phyloP scores from a whole-genome alignment of 2,113 vertebrate genomes.

The Gorsachius goisagi region DNA sequence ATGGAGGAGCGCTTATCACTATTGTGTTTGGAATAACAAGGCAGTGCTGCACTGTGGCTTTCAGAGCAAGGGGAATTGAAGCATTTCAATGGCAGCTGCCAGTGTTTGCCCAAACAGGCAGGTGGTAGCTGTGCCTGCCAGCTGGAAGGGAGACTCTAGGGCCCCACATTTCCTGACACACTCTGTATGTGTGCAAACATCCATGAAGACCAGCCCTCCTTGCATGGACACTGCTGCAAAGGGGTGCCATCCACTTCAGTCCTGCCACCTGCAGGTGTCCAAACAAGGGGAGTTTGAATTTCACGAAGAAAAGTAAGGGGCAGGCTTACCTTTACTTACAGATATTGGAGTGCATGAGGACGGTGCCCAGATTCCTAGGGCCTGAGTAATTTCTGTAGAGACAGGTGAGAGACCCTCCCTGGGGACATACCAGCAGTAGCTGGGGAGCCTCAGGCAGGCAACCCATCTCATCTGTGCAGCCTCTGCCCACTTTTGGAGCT shows the following conservation, averaged over 20 bases:
- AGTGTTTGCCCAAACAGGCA: neutral
- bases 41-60: neutral
- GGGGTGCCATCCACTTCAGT: neutral
- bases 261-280: neutral
- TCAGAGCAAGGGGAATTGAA: neutral
- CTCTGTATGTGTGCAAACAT: rapidly evolving
- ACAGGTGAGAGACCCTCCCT: neutral
- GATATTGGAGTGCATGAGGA: neutral
- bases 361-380: neutral
- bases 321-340: neutral
- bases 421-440: neutral
- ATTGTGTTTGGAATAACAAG: rapidly evolving
- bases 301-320: neutral
- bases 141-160: neutral
- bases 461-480: neutral
- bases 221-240: rapidly evolving
- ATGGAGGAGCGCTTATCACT: rapidly evolving
- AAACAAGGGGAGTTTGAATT: neutral
- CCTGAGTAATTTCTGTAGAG: neutral
- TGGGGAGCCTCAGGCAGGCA: neutral
- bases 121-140: neutral
- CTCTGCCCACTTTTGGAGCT: neutral
- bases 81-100: neutral
- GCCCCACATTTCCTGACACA: neutral
- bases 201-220: neutral